phyloP scores from a whole-genome alignment of 2,797 vertebrate genomes.

The Somateria mollissima region DNA sequence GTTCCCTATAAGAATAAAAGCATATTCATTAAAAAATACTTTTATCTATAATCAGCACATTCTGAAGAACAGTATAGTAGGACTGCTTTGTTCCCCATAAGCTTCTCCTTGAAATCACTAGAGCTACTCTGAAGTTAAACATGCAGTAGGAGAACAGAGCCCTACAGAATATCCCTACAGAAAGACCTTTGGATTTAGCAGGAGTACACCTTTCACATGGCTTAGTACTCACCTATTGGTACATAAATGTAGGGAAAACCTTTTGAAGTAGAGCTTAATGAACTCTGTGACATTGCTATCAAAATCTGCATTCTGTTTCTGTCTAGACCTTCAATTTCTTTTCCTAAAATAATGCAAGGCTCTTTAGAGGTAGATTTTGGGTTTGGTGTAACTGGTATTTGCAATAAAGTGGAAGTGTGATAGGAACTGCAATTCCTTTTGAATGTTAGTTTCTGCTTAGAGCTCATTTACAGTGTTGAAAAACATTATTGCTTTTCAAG shows the following conservation, averaged over 20 bases:
- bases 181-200: neutral
- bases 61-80: neutral
- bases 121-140: neutral
- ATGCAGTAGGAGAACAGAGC: neutral
- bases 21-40: neutral
- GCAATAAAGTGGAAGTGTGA: accelerated
- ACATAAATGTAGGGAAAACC: neutral
- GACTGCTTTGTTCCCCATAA: neutral
- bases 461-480: accelerated
- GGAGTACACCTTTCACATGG: neutral
- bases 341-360: neutral
- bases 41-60: neutral
- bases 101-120: neutral
- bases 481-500: neutral
- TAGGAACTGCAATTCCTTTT: neutral
- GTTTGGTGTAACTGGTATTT: neutral
- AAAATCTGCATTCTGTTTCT: neutral
- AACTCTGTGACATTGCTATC: neutral
- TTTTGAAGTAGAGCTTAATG: neutral
- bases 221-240: neutral
- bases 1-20: neutral
- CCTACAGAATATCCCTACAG: neutral
- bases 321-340: neutral
- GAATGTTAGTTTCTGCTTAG: neutral
- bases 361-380: neutral